Base-by-base conservation (phyloP, 2,797 vertebrate species). In the Chaenodraco wilsoni region DNA sequence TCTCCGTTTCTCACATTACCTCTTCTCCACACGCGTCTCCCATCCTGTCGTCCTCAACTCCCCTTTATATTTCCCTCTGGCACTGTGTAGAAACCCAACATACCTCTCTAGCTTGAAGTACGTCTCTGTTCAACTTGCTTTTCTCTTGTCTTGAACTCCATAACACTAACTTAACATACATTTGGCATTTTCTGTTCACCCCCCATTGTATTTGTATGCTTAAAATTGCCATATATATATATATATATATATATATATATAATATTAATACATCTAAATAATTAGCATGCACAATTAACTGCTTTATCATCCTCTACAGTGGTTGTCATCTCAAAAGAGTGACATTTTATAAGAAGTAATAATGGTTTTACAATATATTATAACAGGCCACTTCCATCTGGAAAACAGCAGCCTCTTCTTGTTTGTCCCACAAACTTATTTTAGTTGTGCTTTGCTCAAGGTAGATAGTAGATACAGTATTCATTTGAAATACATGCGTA, bases 51-150 rank as follows among this genome's bases (percentile, higher is more conserved):
- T 21, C 11, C 41, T 2, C 48, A 37, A 23, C 12, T 16, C 33
- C 48, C 16, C 15, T 56, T 61, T 46, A 69, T 70, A 33, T 61
- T 52, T 12, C 43, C 65, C 50, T 51, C 40, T 37, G 33, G 19
- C 65, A 5, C 37, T 46, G 48, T 64, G 21, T 40, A 7, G 51
- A 70, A 66, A 37, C 48, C 4, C 21, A 52, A 5, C 37, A 8
- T 17, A 41, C 41, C 31, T 27, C 31, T 40, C 59, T 40, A 15
- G n/a, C 50, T 31, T 19, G 21, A 62, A 19, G 19, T 43, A 37
- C 2, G 3, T 2, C 19, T 69, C 27, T 19, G 12, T 52, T 68
- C 16, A 7, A 48, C n/a, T 63, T 27, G 21, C 14, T 31, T 46
- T 27, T 66, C 16, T 48, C 1, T 9, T 45, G 46, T 57, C 51